Evolutionary conservation across 1,140 invertebrate species (phyloP), one percentile per base, ranked within the genome.

Genomic region (Magallana ariakensis): DNA sequence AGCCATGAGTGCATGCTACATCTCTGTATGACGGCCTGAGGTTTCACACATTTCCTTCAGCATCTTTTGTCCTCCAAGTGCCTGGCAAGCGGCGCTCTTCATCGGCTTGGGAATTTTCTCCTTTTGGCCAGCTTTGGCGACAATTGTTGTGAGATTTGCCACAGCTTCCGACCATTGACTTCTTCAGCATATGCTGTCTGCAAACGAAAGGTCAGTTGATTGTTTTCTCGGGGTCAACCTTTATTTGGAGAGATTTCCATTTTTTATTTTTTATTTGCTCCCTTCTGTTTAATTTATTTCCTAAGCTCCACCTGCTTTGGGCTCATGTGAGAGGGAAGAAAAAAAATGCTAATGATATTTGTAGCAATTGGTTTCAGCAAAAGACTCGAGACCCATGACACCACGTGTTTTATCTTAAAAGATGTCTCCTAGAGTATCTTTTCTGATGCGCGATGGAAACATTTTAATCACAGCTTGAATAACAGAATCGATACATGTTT

Each of bases 191-290:
- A 70, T 70, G 66, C 66, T 70, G 66, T 70, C 33, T 70, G 33
- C 22, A 70, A 46, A 70, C 33, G 22, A 26, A 26, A 22, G 66
- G 66, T 70, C 66, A 70, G 26, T 26, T 22, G 66, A 70, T 70
- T 70, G 66, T 26, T 70, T 70, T 70, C 66, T 70, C 33, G 66
- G 58, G 66, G 66, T 70, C 66, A 70, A 70, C 22, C 66, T 70
- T 70, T 26, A 26, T 70, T 26, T 13, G 22, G 66, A 13, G 66
- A 70, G 33, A 26, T 26, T 70, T 8, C 19, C 26, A 26, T 70
- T 70, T 33, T 33, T 33, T 33, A 2, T 33, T 5, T 5, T 33
- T 5, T 5, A 3, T 33, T 33, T 70, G 22, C 22, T 60, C 58
- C n/a, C 33, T 70, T 70, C 66, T 13, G 22, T 70, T 70, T 70